phyloP scores from a whole-genome alignment of 2,888 invertebrate genomes.

The Chloroclystis v-ata region DNA sequence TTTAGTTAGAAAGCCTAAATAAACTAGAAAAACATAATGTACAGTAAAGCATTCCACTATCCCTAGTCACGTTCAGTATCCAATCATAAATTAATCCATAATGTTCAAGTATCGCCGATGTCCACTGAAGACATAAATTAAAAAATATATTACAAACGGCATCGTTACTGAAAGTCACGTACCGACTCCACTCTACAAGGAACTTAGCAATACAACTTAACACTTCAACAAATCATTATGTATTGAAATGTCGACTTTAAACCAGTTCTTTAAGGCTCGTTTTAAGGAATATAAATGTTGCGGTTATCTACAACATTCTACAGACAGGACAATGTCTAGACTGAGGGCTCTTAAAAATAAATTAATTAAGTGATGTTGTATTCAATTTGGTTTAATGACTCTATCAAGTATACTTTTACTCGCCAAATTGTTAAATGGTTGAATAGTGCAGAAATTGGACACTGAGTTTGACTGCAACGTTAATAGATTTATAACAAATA shows the following conservation, averaged over 20 bases:
- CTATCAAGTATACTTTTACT: not conserved
- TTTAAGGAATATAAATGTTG: not conserved
- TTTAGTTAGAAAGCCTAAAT: too few relatives aligned
- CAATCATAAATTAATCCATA: too few relatives aligned
- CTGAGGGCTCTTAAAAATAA: conserved; percentile 27
- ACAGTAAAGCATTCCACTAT: too few relatives aligned
- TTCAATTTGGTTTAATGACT: conserved; percentile 1
- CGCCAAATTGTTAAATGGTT: too few relatives aligned
- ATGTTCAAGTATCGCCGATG: too few relatives aligned
- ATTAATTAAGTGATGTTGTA: conserved; percentile 12
- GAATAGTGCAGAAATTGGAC: too few relatives aligned
- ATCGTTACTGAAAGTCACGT: conserved; percentile 54
- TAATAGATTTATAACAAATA: too few relatives aligned
- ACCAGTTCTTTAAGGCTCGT: not conserved
- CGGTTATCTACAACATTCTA: conserved; percentile 7
- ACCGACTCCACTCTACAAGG: conserved; percentile 38
- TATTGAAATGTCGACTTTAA: conserved; percentile 26
- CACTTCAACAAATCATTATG: conserved; percentile 13
- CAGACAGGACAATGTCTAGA: conserved; percentile 42
- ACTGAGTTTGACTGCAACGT: too few relatives aligned
- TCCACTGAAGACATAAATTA: conserved; percentile 16
- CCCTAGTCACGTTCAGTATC: too few relatives aligned
- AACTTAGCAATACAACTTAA: conserved; percentile 34
- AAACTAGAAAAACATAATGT: too few relatives aligned
- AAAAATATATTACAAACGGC: conserved; percentile 30